Conservation (phyloP, 2,888 invertebrate genomes). For the Scaptodrosophila latifasciaeformis region DNA sequence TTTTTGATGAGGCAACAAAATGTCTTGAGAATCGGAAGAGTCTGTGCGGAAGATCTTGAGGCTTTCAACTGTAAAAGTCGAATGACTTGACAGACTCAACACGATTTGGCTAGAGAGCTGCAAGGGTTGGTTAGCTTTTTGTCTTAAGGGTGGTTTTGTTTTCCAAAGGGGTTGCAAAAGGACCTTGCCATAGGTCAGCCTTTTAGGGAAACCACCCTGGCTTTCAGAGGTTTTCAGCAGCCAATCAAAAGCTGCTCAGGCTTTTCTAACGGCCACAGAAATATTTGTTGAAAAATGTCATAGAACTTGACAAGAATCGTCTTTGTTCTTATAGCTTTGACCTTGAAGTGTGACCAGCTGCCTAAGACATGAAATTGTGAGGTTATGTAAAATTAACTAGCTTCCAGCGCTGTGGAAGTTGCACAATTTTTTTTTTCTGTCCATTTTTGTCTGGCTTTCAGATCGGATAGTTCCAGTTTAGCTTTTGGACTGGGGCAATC, state of each 20-base stretch:
- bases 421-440: too few species aligned
- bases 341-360: conserved; percentile 35
- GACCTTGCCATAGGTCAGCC: conserved; percentile 41
- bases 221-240: neutral
- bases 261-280: conserved; percentile 47
- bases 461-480: too few species aligned
- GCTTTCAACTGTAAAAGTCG: conserved; percentile 72
- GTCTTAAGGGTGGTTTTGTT: conserved; percentile 28
- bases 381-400: neutral
- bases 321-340: conserved; percentile 12
- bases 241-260: conserved; percentile 50
- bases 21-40: neutral
- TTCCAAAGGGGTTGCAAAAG: conserved; percentile 33
- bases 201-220: too few species aligned
- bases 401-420: too few species aligned
- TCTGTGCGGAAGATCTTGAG: conserved; percentile 31
- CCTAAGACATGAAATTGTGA: too few species aligned
- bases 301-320: too few species aligned
- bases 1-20: neutral
- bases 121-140: too few species aligned
- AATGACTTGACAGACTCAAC: too few species aligned
- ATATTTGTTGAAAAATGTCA: too few species aligned
- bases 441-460: too few species aligned
- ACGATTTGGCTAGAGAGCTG: too few species aligned
- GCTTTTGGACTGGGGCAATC: conserved; percentile 32